Base-by-base conservation (phyloP, 2,888 invertebrate species). In the Drosophila paramelanica region DNA sequence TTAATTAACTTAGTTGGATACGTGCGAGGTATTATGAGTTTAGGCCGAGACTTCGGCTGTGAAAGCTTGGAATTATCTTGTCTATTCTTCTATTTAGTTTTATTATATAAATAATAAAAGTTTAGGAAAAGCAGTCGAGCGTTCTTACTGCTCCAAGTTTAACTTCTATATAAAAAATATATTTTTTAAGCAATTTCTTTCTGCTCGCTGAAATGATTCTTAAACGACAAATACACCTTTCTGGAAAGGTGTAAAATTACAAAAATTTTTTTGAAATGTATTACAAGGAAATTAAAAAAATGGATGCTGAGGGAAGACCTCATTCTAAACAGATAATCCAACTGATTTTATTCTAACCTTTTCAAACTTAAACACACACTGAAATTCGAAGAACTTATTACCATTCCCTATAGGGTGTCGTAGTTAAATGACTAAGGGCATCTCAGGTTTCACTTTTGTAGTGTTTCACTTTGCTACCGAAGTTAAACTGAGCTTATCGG, bases 1-100 rank as follows among this genome's bases (percentile, higher is more conserved):
- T 89, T 86, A 86, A 86, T 89, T 86, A 86, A 82, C 86, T 85
- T 79, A 65, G 62, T 72, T 73, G 71, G 73, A 67, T 84, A 66
- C 64, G 67, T 51, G 43, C 42, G 20, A 20, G 10, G 66, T 38
- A 45, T 49, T 67, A 52, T 51, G 23, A 43, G n/a, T 45, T 66
- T 33, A 20, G 27, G 49, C 42, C 27, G 10, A 36, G n/a, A 25
- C 31, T 43, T 65, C 10, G 3, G 33, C 17, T 20, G 14, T 31
- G 8, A 31, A 41, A 25, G 17, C 17, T 47, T 25, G 11, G n/a
- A 49, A 42, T 25, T 36, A 25, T 14, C 42, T 1, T 20, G 1
- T n/a, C 27, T 62, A 25, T 23, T 41, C 42, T 25, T 14, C 36
- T 2, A 67, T 2, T 45, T 11, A 6, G 42, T 42, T 42, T 42